Percentiles rank a stretch among this genome's conserved stretches.
phyloP scores from a whole-genome alignment of 2,888 invertebrate species.

The Marasmarcha lunaedactyla region DNA sequence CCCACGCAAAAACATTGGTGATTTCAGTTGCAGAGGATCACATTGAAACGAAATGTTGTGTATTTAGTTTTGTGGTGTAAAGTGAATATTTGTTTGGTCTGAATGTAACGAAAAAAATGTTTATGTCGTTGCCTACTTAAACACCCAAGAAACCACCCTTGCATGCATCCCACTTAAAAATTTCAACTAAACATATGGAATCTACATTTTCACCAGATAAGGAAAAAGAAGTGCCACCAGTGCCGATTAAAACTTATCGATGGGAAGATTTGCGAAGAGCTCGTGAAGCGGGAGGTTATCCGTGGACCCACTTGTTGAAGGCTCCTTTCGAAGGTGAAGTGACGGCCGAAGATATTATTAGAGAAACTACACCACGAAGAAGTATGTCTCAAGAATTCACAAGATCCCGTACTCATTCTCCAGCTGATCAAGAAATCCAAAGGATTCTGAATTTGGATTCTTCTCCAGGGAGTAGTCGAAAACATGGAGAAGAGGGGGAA shows the following conservation, averaged over 20 bases:
- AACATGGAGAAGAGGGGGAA: slow-evolving; percentile 54
- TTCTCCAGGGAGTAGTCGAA: slow-evolving; percentile 62
- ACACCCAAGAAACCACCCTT: too few relatives aligned
- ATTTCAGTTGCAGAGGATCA: slow-evolving; percentile 59
- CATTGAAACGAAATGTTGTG: slow-evolving; percentile 66
- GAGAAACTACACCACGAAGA: slow-evolving; percentile 54
- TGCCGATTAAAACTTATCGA: slow-evolving; percentile 82
- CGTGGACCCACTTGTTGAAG: slow-evolving; percentile 84
- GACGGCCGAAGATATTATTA: slow-evolving; percentile 61
- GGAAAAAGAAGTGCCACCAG: slow-evolving; percentile 67
- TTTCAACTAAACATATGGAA: slow-evolving; percentile 60
- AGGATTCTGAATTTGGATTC: slow-evolving; percentile 57
- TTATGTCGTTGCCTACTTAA: not conserved
- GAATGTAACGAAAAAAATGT: slow-evolving; percentile 16
- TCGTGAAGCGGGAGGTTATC: slow-evolving; percentile 80
- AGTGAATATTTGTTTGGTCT: slow-evolving; percentile 37
- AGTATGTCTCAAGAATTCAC: slow-evolving; percentile 61
- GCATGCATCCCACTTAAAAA: slow-evolving; percentile 18
- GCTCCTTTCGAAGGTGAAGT: slow-evolving; percentile 66
- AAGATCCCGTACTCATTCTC: slow-evolving; percentile 55
- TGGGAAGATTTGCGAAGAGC: slow-evolving; percentile 84
- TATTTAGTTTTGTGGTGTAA: slow-evolving; percentile 56
- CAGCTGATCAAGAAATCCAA: slow-evolving; percentile 41
- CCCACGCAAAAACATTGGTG: slow-evolving; percentile 63
- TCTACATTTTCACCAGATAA: slow-evolving; percentile 67